phyloP scores from a whole-genome alignment of 2,797 vertebrate genomes.

The Scomberomorus guttatus region DNA sequence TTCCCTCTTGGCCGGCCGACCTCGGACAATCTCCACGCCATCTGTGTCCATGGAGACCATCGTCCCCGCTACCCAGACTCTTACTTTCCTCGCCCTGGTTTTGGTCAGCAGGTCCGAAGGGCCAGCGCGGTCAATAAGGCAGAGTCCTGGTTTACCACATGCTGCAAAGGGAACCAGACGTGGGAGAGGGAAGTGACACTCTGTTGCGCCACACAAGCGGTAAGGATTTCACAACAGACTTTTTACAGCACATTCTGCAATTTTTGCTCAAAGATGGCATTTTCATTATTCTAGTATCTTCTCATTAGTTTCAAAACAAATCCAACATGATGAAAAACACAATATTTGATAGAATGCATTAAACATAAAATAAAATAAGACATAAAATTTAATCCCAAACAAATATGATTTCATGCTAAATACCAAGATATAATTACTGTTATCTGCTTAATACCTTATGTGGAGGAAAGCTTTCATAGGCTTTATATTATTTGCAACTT shows the following conservation, averaged over 20 bases:
- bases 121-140: constrained; percentile 77
- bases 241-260: constrained; percentile 2
- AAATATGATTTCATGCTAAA: constrained; percentile 3
- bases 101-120: constrained; percentile 39
- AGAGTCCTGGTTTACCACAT: constrained; percentile 79
- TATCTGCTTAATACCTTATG: not conserved
- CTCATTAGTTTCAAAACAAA: not conserved
- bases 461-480: not conserved
- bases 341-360: not conserved
- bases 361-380: no score
- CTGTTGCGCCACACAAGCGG: constrained; percentile 84
- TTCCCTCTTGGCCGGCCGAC: constrained; percentile 81
- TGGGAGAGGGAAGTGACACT: constrained; percentile 60
- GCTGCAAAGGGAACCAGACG: constrained; percentile 74
- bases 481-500: not conserved
- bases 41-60: constrained; percentile 74
- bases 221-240: constrained; percentile 57
- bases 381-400: constrained; percentile 2
- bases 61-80: constrained; percentile 75
- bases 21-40: constrained; percentile 72
- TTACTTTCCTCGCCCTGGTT: constrained; percentile 71
- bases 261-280: not conserved
- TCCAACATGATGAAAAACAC: constrained; percentile 7
- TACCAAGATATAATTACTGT: not conserved
- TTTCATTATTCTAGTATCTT: not conserved